These are phyloP conservation scores for Hesperia comma DNA, from an alignment of 2,888 invertebrate species.

Conservation along the genomic window DNA sequence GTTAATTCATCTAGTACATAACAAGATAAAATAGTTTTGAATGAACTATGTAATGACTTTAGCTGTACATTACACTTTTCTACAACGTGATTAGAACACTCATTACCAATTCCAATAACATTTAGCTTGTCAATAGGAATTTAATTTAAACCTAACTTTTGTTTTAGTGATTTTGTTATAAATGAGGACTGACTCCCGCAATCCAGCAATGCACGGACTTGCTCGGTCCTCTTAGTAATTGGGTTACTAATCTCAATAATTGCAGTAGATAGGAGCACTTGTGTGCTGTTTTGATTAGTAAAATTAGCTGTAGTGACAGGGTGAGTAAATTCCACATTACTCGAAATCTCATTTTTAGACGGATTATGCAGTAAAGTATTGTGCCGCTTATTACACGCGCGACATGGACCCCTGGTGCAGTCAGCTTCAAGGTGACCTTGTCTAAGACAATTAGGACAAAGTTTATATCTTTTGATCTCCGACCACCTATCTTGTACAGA, in stretches of 20 bases:
- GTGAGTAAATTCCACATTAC: not conserved
- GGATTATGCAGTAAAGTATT: not conserved
- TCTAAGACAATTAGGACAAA: not conserved
- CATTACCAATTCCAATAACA: constrained; percentile 39
- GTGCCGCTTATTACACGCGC: not conserved
- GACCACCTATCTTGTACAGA: not conserved
- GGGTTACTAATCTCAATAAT: not conserved
- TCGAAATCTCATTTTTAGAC: not conserved
- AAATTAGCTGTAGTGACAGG: not conserved
- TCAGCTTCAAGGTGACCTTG: not conserved
- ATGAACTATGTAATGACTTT: constrained; percentile 27
- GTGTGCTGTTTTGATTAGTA: not conserved
- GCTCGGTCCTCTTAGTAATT: not conserved
- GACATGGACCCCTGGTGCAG: not conserved
- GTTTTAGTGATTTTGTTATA: constrained; percentile 36
- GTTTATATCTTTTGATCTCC: not conserved
- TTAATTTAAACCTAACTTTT: constrained; percentile 35
- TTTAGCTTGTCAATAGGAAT: constrained; percentile 33
- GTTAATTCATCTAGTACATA: constrained; percentile 41
- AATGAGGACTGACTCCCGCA: constrained; percentile 3
- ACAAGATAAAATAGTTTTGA: constrained; percentile 36
- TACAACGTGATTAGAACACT: constrained; percentile 2
- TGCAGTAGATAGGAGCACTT: not conserved
- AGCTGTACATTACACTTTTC: constrained; percentile 23
- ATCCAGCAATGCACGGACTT: not conserved